Conservation (phyloP, 2,888 invertebrate species). For the Eurytoma adleriae region DNA sequence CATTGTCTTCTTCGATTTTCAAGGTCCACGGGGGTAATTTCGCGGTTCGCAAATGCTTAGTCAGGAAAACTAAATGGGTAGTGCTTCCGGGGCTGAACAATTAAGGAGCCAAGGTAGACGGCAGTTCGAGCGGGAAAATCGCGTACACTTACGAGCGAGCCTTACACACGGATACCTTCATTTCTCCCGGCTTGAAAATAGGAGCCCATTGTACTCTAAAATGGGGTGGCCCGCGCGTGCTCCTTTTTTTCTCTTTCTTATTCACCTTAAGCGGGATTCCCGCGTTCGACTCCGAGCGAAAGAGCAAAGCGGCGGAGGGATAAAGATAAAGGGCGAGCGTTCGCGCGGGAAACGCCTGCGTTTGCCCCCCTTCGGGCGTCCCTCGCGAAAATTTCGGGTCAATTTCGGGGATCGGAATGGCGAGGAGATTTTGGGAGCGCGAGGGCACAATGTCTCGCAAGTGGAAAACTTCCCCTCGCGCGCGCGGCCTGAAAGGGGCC, state of each 20-base stretch:
- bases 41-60: slow-evolving; percentile 8
- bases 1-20: neutral
- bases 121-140: slow-evolving; percentile 36
- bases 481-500: slow-evolving; percentile 6
- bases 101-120: neutral
- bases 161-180: slow-evolving; percentile 69
- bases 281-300: slow-evolving; percentile 21
- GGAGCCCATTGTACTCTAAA: slow-evolving; percentile 68
- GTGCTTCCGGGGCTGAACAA: neutral
- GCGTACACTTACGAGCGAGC: slow-evolving; percentile 56
- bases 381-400: slow-evolving; percentile 44
- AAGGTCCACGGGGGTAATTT: slow-evolving; percentile 23
- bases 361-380: neutral
- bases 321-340: neutral
- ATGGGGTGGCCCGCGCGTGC: slow-evolving; percentile 65
- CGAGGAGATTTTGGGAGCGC: neutral
- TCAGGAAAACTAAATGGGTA: neutral
- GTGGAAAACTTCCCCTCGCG: slow-evolving; percentile 9
- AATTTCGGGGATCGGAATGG: slow-evolving; percentile 19
- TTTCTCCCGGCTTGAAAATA: slow-evolving; percentile 69
- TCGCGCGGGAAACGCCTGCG: slow-evolving; percentile 20
- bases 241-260: slow-evolving; percentile 17
- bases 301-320: neutral
- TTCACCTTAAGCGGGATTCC: slow-evolving; percentile 12
- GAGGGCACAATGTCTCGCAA: slow-evolving; percentile 13